Evolutionary conservation across 2,888 invertebrate genomes (phyloP), one percentile per base, ranked within the genome.

Genomic region (Phrixothrix hirtus): DNA sequence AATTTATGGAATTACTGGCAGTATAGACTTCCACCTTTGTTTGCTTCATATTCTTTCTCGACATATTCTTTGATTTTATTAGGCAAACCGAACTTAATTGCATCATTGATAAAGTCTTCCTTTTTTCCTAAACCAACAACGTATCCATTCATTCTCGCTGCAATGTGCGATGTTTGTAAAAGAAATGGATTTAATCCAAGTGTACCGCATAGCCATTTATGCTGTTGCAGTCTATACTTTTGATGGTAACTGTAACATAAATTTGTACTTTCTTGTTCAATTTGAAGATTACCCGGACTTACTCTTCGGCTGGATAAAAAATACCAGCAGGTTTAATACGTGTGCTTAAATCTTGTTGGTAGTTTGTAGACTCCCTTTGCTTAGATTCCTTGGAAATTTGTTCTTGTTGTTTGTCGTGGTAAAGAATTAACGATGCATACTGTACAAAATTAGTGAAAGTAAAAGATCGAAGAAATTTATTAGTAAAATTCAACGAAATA

Each of bases 271-370:
- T 17, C 13, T 13, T 30, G 13, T 7, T 7, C 38, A 10, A n/a
- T 10, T 15, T n/a, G 14, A n/a, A 12, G 5, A 17, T 16, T 2
- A 6, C 11, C 32, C 13, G 15, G 5, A 83, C 89, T 87, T 79
- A 95, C 95, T 93, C 89, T 83, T 97, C 97, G 37, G 97, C 96
- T 2, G 92, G 85, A 71, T 90, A 94, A 76, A 97, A 97, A 45
- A 78, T 79, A n/a, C 82, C 82, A n/a, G 91, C 89, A 1, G 86
- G 83, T 16, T 84, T 80, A 43, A 97, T 88, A 73, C 87, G 85
- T 0, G 96, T 97, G 13, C 83, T 77, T 16, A 94, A 79, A 37
- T 79, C 78, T 37, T 80, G 81, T 31, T 79, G 74, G n/a, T 77
- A 74, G 60, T 81, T 78, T 42, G 78, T 70, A 61, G 76, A 76